Evolutionary conservation across 2,797 vertebrate genomes (phyloP).

Genomic region (Sebastes taczanowskii): DNA sequence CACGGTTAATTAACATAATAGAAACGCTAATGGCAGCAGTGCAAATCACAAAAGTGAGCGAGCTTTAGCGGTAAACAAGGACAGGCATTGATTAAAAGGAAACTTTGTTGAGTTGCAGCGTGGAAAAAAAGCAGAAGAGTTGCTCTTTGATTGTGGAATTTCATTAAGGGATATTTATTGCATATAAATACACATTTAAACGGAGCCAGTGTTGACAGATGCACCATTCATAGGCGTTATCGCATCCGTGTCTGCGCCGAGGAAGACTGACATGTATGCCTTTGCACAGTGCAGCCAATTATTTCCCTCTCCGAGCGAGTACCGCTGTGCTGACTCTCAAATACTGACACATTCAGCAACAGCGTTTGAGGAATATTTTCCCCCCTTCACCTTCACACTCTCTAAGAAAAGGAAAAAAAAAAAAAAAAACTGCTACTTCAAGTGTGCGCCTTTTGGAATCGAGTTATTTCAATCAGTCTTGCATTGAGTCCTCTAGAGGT

Average conservation of each 20-base stretch:
- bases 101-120: constrained; percentile 2
- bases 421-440: constrained; percentile 10
- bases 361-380: constrained; percentile 69
- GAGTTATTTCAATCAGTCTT: constrained; percentile 34
- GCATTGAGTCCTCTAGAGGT: constrained; percentile 10
- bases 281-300: constrained; percentile 78
- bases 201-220: constrained; percentile 28
- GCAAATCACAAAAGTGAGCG: constrained; percentile 44
- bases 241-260: constrained; percentile 48
- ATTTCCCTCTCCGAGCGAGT: constrained; percentile 66
- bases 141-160: constrained; percentile 15
- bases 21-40: constrained; percentile 51
- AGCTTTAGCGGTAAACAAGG: constrained; percentile 41
- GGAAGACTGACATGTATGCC: constrained; percentile 65
- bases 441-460: constrained; percentile 18
- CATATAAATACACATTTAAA: constrained; percentile 17
- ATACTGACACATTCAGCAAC: constrained; percentile 70
- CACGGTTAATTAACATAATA: constrained; percentile 63
- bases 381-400: constrained; percentile 44
- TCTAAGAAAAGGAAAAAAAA: neutral
- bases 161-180: constrained; percentile 24
- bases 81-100: constrained; percentile 36
- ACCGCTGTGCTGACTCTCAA: constrained; percentile 73
- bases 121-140: neutral
- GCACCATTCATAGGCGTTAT: constrained; percentile 41